phyloP scores from a whole-genome alignment of 2,888 invertebrate genomes.

The Bursaphelenchus okinawaensis region DNA sequence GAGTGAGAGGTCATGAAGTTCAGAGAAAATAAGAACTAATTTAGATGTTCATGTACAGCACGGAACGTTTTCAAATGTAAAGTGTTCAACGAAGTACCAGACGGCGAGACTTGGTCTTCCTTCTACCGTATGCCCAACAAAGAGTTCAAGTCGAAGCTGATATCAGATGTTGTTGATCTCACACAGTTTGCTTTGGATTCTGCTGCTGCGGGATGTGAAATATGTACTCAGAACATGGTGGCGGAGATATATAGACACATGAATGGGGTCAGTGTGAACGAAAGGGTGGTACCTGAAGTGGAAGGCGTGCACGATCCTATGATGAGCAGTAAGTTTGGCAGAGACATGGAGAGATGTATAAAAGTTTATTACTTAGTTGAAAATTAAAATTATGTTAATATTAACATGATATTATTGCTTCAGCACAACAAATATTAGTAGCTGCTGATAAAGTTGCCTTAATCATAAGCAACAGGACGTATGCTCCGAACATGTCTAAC shows the following conservation, averaged over 20 bases:
- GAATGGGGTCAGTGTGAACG: background rate
- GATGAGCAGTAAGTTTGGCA: background rate
- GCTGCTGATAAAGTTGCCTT: constrained; percentile 61
- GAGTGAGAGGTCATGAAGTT: background rate
- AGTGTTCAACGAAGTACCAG: constrained; percentile 30
- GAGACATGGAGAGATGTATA: too few species aligned
- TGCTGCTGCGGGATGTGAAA: constrained; percentile 6
- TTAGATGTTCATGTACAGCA: constrained; percentile 35
- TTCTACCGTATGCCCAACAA: constrained; percentile 36
- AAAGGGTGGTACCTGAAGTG: background rate
- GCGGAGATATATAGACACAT: constrained; percentile 9
- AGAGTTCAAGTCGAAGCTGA: constrained; percentile 34
- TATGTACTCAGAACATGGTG: constrained; percentile 11
- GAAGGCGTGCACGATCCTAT: constrained; percentile 36
- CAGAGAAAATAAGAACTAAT: background rate
- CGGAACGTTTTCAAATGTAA: constrained; percentile 34
- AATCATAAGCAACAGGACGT: constrained; percentile 60
- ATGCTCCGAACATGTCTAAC: constrained; percentile 48
- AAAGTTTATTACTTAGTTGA: too few species aligned
- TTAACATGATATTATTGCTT: too few species aligned
- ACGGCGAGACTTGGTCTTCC: constrained; percentile 30
- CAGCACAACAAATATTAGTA: constrained; percentile 26
- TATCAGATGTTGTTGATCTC: constrained; percentile 41
- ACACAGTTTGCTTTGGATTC: constrained; percentile 15
- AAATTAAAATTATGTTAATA: background rate